Evolutionary conservation across 2,888 invertebrate genomes (phyloP).

Genomic region (Aproaerema taeniolella): DNA sequence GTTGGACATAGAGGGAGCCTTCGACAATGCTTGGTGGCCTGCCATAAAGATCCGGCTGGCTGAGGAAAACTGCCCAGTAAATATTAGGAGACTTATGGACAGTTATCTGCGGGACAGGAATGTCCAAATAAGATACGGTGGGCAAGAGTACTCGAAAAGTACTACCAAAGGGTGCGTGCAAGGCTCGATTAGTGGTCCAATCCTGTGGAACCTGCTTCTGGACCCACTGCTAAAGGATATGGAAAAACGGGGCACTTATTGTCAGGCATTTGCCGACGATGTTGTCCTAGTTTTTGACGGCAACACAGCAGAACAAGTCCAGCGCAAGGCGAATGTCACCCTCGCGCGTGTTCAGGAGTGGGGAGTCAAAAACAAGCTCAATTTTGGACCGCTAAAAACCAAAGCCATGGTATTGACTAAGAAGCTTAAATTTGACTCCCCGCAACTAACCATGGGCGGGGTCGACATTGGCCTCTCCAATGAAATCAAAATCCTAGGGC

Average conservation of each 20-base stretch:
- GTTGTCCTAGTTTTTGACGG: neutral
- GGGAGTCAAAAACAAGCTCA: constrained; percentile 2
- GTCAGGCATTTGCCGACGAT: constrained; percentile 3
- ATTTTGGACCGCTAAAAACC: neutral
- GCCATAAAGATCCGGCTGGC: too few relatives aligned
- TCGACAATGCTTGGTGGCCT: too few relatives aligned
- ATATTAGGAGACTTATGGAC: too few relatives aligned
- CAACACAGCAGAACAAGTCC: neutral
- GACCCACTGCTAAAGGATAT: neutral
- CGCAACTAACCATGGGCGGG: constrained; percentile 2
- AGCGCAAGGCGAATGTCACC: neutral
- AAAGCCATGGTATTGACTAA: neutral
- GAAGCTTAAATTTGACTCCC: constrained; percentile 1
- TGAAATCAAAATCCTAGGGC: neutral
- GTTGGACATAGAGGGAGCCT: too few relatives aligned
- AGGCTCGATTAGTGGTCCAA: neutral
- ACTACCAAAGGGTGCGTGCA: neutral
- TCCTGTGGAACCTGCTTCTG: neutral
- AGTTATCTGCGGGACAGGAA: too few relatives aligned
- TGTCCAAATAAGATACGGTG: too few relatives aligned
- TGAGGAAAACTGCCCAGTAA: too few relatives aligned
- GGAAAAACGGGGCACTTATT: neutral
- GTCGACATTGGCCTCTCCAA: neutral
- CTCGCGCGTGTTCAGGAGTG: constrained; percentile 5
- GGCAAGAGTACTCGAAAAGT: neutral